Evolutionary conservation across 1,140 invertebrate species (phyloP).

Genomic region (Chymomyza costata): DNA sequence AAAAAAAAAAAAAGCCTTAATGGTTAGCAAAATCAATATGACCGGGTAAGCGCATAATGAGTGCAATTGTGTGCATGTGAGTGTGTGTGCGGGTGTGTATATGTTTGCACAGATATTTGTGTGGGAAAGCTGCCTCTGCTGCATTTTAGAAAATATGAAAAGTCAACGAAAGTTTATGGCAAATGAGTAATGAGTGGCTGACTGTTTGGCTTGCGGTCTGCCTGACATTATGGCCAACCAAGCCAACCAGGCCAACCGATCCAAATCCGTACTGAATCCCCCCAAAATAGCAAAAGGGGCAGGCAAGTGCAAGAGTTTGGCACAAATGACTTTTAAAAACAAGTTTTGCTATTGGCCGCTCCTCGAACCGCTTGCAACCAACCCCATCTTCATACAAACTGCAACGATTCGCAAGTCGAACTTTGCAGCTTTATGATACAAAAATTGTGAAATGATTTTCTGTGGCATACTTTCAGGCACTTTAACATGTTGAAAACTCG

Average conservation of each 20-base stretch:
- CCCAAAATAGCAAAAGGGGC: too few relatives aligned
- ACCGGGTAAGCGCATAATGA: slow-evolving; percentile 43
- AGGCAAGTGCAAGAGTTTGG: neutral
- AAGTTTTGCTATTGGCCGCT: too few relatives aligned
- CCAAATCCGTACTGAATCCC: too few relatives aligned
- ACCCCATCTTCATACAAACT: too few relatives aligned
- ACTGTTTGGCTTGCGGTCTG: slow-evolving; percentile 21
- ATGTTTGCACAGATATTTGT: neutral
- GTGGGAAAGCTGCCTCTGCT: slow-evolving; percentile 2
- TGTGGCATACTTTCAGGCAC: slow-evolving; percentile 27
- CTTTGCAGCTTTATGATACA: slow-evolving; percentile 19
- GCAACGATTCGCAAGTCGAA: too few relatives aligned
- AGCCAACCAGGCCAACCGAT: slow-evolving; percentile 5
- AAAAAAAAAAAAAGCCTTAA: too few relatives aligned
- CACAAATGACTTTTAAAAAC: slow-evolving; percentile 9
- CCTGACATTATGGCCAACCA: slow-evolving; percentile 35
- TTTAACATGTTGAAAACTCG: slow-evolving; percentile 36
- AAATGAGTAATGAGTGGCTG: slow-evolving; percentile 67
- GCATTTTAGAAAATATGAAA: slow-evolving; percentile 68
- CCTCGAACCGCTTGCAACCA: too few relatives aligned
- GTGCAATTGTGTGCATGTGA: slow-evolving; percentile 7
- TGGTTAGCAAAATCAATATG: slow-evolving; percentile 62
- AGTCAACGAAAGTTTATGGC: slow-evolving; percentile 66
- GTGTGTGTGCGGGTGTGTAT: slow-evolving; percentile 23
- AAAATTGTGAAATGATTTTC: slow-evolving; percentile 25